Evolutionary conservation across 1,140 invertebrate genomes (phyloP).

Genomic region (Nasonia giraulti): DNA sequence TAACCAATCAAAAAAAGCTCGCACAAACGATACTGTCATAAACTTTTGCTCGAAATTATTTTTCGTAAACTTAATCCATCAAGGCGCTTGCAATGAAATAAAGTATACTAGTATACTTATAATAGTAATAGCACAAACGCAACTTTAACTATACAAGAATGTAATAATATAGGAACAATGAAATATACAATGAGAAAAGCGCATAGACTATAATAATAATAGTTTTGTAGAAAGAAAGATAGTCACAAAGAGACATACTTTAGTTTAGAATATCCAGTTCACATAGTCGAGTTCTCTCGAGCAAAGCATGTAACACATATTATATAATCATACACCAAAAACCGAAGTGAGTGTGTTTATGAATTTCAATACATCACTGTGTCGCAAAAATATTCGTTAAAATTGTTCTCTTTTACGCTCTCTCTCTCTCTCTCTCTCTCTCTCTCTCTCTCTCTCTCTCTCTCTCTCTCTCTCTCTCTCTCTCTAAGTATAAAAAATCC

Average conservation of each 20-base stretch:
- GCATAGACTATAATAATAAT: background rate
- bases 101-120: background rate
- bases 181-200: background rate
- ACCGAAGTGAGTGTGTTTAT: background rate
- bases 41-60: background rate
- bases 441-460: background rate
- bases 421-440: background rate
- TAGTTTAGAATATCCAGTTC: conserved; percentile 5
- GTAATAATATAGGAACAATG: conserved; percentile 15
- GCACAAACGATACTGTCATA: background rate
- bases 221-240: background rate
- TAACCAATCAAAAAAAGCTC: background rate
- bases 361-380: conserved; percentile 5
- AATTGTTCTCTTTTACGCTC: background rate
- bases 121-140: background rate
- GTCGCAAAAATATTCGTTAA: conserved; percentile 24
- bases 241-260: background rate
- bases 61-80: background rate
- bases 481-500: background rate
- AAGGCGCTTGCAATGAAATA: background rate
- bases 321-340: background rate
- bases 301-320: background rate
- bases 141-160: background rate
- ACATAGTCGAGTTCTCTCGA: background rate
- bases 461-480: background rate